Base-by-base conservation (phyloP, 1,140 invertebrate species). In the Zaprionus africanus region DNA sequence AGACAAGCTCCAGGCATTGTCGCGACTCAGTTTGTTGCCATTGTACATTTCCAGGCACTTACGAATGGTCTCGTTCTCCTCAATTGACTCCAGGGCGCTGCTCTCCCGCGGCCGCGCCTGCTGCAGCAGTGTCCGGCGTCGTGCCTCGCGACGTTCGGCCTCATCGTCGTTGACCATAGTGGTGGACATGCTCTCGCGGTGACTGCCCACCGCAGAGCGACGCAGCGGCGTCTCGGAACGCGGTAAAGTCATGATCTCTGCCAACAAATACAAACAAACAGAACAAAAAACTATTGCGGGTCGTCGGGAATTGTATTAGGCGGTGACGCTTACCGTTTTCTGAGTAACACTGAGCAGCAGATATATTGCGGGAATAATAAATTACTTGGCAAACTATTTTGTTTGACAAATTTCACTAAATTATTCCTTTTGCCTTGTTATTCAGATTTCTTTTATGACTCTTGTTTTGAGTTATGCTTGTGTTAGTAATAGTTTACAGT, bases 1-100 rank as follows among this genome's bases (percentile, higher is more conserved):
- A 67, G 96, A 94, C 6, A 97, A 87, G 51, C 93, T 95, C 92
- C 96, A 97, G 0, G 96, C 96, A 94, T 97, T 97, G 81, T 96
- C 96, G 2, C 93, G 92, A 79, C 94, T 96, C 56, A 97, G 96
- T 94, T 97, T 96, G 57, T 93, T 93, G 22, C 90, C 91, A 51
- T 92, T 88, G 62, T 82, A 93, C 6, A 93, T 88, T 63, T 88
- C 91, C 49, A 93, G 53, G 43, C 92, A 93, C 46, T 81, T 79
- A 6, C 81, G 78, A 6, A 93, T 79, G 0, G 90, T 82, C 59
- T 93, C 90, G 38, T 91, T 88, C 9, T 93, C 85, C 61, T 92
- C 91, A 11, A 92, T 76, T 2, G 84, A 84, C 34, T 78, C 81
- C 15, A 81, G 34, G 0, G 54, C 62, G n/a, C 24, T 64, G 60